phyloP scores from a whole-genome alignment of 2,888 invertebrate genomes.

The Orthosia gothica region DNA sequence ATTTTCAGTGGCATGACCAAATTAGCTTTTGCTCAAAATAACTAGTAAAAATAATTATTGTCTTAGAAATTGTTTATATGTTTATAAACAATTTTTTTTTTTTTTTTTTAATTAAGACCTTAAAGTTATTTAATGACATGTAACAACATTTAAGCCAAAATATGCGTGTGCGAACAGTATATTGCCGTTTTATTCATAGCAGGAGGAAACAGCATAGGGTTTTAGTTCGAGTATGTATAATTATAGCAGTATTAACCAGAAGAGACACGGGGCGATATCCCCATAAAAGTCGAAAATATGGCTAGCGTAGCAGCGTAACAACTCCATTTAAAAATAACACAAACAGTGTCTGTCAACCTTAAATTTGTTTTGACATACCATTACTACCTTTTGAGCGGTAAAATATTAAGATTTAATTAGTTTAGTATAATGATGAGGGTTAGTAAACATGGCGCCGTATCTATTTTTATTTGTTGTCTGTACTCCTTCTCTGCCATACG shows the following conservation, averaged over 20 bases:
- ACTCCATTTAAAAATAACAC: not conserved
- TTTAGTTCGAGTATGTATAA: too few species aligned
- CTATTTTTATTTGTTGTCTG: slow-evolving; percentile 32
- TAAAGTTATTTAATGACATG: too few species aligned
- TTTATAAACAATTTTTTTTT: too few species aligned
- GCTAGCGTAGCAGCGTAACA: not conserved
- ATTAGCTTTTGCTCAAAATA: not conserved
- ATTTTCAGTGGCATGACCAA: not conserved
- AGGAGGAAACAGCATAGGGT: not conserved
- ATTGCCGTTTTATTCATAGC: not conserved
- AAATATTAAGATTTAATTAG: slow-evolving; percentile 47
- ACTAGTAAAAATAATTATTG: too few species aligned
- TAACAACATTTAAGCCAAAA: too few species aligned
- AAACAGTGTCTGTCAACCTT: slow-evolving; percentile 30
- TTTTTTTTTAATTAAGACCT: too few species aligned
- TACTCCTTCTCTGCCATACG: not conserved
- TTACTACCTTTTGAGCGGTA: slow-evolving; percentile 25
- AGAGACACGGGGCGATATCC: too few species aligned
- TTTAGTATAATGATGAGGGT: slow-evolving; percentile 45
- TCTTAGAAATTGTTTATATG: too few species aligned
- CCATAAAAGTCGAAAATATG: not conserved
- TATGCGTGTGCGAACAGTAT: not conserved
- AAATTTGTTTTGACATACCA: slow-evolving; percentile 1
- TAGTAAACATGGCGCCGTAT: slow-evolving; percentile 14
- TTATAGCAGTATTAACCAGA: not conserved